Base-by-base conservation (phyloP, 2,888 invertebrate species). In the Callosobruchus maculatus region DNA sequence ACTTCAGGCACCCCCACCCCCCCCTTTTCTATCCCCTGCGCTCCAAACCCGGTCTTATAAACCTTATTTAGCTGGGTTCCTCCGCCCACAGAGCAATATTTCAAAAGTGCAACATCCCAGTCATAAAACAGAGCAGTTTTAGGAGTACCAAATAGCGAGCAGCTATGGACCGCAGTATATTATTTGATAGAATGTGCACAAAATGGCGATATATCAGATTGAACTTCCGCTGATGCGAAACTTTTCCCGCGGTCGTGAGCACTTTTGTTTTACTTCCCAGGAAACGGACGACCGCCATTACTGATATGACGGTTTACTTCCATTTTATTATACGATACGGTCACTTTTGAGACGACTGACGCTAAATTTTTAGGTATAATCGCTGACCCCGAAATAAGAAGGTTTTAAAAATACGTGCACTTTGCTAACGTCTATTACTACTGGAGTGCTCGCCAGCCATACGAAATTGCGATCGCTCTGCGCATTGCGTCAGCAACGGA, bases 191-290 rank as follows among this genome's bases (percentile, higher is more conserved):
- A 84, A 81, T 80, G 82, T 78, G 80, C 81, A 81, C 82, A 82
- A 84, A 78, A 75, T 77, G 78, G 80, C 83, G 76, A 84, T 84
- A 83, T 83, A 82, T 84, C 81, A 83, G 82, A 77, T 83, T 83
- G 79, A 82, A 82, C 80, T 84, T 83, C 81, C 82, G 83, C 83
- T 82, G 84, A 84, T 83, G 80, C 80, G 81, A 82, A 84, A 84
- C 79, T 84, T 84, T 82, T 81, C 81, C 77, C 79, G 79, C 80
- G 77, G 77, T 80, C 78, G 49, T 13, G 49, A 76, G 75, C 75
- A 75, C 75, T 78, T 77, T 78, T 78, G 77, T 81, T 80, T 81
- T 77, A 75, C 72, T 80, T 77, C 77, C n/a, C n/a, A n/a, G 77
- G 75, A 77, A 73, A 79, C 72, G 78, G 78, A 79, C 79, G 79